phyloP scores from a whole-genome alignment of 2,888 invertebrate species.

The Diabrotica balteata region DNA sequence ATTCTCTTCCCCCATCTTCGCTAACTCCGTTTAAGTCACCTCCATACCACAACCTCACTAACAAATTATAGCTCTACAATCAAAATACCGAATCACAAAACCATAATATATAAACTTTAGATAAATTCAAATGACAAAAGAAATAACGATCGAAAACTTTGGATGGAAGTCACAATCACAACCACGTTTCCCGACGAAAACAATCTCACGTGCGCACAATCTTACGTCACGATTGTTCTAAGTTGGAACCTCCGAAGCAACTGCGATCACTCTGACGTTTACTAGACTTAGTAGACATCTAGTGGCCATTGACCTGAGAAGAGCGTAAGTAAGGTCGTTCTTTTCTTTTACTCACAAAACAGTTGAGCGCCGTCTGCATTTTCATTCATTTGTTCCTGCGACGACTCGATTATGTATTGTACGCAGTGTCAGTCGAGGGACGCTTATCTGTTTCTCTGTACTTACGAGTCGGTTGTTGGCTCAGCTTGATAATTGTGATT shows the following conservation, averaged over 20 bases:
- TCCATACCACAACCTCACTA: slow-evolving; percentile 36
- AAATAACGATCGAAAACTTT: slow-evolving; percentile 22
- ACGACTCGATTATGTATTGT: slow-evolving; percentile 14
- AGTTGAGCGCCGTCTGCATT: slow-evolving; percentile 28
- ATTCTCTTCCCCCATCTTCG: slow-evolving; percentile 47
- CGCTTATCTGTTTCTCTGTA: too few species aligned
- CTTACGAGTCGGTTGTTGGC: too few species aligned
- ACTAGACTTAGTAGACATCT: slow-evolving; percentile 33
- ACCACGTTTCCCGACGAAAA: slow-evolving; percentile 39
- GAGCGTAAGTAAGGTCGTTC: slow-evolving; percentile 49
- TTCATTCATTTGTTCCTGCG: slow-evolving; percentile 23
- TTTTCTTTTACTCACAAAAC: slow-evolving; percentile 33
- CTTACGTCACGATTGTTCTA: slow-evolving; percentile 24
- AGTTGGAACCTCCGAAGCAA: slow-evolving; percentile 23
- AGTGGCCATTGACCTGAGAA: slow-evolving; percentile 52
- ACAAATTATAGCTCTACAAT: slow-evolving; percentile 2
- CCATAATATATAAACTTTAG: neutral
- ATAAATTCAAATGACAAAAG: slow-evolving; percentile 3
- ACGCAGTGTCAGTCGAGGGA: neutral
- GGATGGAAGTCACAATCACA: slow-evolving; percentile 47
- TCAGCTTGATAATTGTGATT: too few species aligned
- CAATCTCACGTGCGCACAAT: slow-evolving; percentile 28
- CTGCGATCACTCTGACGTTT: slow-evolving; percentile 47
- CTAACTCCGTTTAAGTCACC: slow-evolving; percentile 40
- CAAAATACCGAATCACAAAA: slow-evolving; percentile 23